Percentiles rank a stretch among this genome's conserved stretches.
Conservation (phyloP, 2,888 invertebrate genomes). For the Tipula unca region DNA sequence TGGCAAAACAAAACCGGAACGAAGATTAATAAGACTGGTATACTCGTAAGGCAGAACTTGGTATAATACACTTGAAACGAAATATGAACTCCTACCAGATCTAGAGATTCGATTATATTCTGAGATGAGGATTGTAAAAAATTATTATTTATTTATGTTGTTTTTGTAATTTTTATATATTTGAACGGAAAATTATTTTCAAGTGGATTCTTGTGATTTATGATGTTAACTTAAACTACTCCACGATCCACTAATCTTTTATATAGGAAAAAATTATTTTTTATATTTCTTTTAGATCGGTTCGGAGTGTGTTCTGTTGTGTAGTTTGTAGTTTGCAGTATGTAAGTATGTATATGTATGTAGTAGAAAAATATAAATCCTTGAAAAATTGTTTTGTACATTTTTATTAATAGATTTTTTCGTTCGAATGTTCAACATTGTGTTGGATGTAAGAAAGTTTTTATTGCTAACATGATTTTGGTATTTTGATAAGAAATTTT, state of each 20-base stretch:
- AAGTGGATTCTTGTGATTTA: slow-evolving; percentile 14
- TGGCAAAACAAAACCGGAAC: no score
- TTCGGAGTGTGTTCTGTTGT: neutral
- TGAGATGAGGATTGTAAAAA: neutral
- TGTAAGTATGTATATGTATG: neutral
- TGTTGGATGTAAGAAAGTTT: neutral
- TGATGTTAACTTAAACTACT: neutral
- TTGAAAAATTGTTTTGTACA: neutral
- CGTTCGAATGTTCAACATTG: neutral
- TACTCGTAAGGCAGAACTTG: neutral
- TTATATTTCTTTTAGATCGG: neutral
- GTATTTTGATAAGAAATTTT: neutral
- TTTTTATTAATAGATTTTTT: neutral
- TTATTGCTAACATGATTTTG: neutral
- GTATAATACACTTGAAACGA: neutral
- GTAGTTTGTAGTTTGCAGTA: neutral
- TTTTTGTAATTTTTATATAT: neutral
- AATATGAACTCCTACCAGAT: neutral
- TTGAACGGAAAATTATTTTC: neutral
- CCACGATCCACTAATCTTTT: neutral
- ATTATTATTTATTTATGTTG: neutral
- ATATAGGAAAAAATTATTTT: neutral
- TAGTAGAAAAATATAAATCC: neutral
- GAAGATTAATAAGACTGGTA: no score
- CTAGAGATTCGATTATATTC: neutral